Evolutionary conservation across 2,888 invertebrate genomes (phyloP).

Genomic region (Didymodactylos carnosus): DNA sequence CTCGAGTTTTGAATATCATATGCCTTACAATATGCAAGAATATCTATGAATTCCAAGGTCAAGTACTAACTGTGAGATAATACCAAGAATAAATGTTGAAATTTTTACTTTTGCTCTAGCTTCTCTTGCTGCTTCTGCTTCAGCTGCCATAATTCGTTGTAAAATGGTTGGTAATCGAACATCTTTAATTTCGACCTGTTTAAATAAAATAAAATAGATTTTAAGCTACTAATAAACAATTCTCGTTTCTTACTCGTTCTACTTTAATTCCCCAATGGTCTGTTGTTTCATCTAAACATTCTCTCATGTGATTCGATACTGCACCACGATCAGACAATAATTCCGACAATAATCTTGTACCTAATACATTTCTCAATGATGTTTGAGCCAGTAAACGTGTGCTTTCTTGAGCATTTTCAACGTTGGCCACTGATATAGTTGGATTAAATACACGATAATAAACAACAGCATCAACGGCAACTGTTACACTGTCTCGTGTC

Average conservation of each 20-base stretch:
- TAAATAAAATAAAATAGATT: no score
- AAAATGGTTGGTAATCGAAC: conserved; percentile 27
- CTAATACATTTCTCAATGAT: conserved; percentile 59
- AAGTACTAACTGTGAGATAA: no score
- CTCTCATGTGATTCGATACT: conserved; percentile 72
- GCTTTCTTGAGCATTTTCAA: conserved; percentile 83
- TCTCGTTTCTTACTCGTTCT: no score
- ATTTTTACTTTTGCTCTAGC: conserved; percentile 30
- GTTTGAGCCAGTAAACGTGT: conserved; percentile 55
- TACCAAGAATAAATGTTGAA: no score
- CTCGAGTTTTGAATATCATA: no score
- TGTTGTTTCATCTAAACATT: conserved; percentile 48
- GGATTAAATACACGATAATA: conserved; percentile 62
- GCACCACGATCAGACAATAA: conserved; percentile 85
- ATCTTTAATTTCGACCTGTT: conserved; percentile 58
- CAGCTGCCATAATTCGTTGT: conserved; percentile 32
- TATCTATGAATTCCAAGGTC: no score
- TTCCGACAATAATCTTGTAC: conserved; percentile 80
- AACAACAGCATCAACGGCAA: conserved; percentile 69
- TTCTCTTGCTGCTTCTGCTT: conserved; percentile 29
- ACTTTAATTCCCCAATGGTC: conserved; percentile 62
- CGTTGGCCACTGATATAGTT: conserved; percentile 85
- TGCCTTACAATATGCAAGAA: no score
- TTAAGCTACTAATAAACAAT: no score
- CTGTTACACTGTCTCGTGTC: conserved; percentile 87